Conservation (phyloP, 2,797 vertebrate species). For the Notoglanidium macrostoma region DNA sequence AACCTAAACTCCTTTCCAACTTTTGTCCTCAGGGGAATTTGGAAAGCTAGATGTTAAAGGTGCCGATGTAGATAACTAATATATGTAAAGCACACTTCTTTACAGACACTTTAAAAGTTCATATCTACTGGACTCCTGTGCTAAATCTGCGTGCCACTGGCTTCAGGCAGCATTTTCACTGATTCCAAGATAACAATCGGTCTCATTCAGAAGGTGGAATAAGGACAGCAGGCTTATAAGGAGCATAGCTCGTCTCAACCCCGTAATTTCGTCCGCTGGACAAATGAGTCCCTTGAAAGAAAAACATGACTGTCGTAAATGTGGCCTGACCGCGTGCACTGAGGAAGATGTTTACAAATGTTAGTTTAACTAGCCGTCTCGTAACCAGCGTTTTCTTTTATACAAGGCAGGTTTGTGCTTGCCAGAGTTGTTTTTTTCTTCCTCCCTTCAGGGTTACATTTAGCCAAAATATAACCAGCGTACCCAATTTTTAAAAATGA, state of each 20-base stretch:
- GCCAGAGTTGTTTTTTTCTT: neutral
- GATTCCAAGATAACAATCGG: neutral
- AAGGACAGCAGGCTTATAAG: conserved; percentile 18
- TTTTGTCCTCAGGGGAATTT: too few species aligned
- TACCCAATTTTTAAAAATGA: neutral
- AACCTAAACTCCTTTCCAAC: neutral
- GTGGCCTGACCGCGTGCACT: conserved; percentile 1
- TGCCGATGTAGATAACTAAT: neutral
- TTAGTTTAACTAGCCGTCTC: conserved; percentile 12
- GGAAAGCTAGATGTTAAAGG: neutral
- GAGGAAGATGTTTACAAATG: conserved; percentile 28
- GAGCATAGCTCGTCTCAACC: conserved; percentile 13
- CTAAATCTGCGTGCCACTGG: neutral
- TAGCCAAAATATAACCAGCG: neutral
- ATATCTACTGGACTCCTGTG: neutral
- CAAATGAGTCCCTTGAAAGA: conserved; percentile 34
- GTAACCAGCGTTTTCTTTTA: conserved; percentile 3
- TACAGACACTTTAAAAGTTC: neutral
- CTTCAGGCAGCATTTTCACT: conserved; percentile 14
- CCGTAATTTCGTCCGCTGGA: conserved; percentile 20
- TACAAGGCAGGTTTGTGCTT: neutral
- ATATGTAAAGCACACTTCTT: neutral
- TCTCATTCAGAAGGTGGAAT: conserved; percentile 12
- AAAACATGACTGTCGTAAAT: conserved; percentile 28
- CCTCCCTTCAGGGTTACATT: neutral